Conservation (phyloP, 2,113 vertebrate genomes). For the Myotis yumanensis region DNA sequence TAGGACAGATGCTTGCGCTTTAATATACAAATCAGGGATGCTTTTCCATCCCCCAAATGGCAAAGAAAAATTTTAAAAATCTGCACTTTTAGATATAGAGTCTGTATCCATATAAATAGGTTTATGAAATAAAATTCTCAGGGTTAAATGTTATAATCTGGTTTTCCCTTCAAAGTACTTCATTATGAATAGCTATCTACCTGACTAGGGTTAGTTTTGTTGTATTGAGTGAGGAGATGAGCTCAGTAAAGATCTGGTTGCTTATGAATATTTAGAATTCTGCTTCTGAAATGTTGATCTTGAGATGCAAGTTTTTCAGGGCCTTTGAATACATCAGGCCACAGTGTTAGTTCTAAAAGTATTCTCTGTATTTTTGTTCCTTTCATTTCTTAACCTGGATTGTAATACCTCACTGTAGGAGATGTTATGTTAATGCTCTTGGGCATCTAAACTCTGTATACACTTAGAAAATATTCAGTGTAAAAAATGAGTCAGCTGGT, state of each 20-base stretch:
- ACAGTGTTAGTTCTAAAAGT: conserved; percentile 44
- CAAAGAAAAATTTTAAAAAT: conserved; percentile 60
- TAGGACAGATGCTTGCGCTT: conserved; percentile 90
- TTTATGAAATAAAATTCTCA: conserved; percentile 76
- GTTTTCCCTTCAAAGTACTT: conserved; percentile 64
- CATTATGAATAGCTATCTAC: conserved; percentile 57
- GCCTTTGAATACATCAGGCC: conserved; percentile 48
- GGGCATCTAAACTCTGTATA: background rate
- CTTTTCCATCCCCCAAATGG: conserved; percentile 82
- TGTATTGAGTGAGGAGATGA: background rate
- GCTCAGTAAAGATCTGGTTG: conserved; percentile 59
- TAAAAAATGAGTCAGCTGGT: conserved; percentile 42
- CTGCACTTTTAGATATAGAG: conserved; percentile 82
- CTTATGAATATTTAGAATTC: conserved; percentile 66
- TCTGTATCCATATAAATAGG: conserved; percentile 78
- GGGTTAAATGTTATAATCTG: conserved; percentile 72
- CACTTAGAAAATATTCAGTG: background rate
- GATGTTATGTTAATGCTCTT: conserved; percentile 35
- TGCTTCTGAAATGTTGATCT: conserved; percentile 54
- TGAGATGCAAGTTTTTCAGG: conserved; percentile 51
- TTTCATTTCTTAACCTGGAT: conserved; percentile 50
- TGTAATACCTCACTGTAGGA: conserved; percentile 7
- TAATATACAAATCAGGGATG: conserved; percentile 89
- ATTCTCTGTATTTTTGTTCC: conserved; percentile 35
- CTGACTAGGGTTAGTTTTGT: conserved; percentile 44